Evolutionary conservation across 2,888 invertebrate genomes (phyloP).

Genomic region (Blastobasis adustella): DNA sequence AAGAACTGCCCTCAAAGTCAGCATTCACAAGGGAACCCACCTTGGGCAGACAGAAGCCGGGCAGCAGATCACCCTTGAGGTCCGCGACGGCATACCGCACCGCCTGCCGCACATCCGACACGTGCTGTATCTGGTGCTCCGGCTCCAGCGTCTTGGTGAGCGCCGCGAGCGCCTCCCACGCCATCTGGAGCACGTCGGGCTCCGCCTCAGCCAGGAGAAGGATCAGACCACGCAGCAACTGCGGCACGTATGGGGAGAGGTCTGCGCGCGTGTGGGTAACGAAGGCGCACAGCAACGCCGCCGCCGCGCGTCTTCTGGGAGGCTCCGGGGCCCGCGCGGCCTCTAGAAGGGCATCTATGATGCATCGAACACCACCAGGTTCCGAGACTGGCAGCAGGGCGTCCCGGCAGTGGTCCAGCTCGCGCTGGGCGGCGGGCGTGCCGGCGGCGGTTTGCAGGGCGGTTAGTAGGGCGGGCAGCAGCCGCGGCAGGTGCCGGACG

Average conservation of each 20-base stretch:
- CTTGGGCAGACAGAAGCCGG: conserved; percentile 95
- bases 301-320: conserved; percentile 84
- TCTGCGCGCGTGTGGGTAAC: conserved; percentile 92
- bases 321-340: conserved; percentile 81
- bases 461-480: conserved; percentile 91
- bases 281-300: conserved; percentile 91
- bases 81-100: conserved; percentile 93
- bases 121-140: conserved; percentile 88
- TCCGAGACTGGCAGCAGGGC: conserved; percentile 94
- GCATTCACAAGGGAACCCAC: too few relatives aligned
- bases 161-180: conserved; percentile 93
- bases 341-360: conserved; percentile 90
- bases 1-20: too few relatives aligned
- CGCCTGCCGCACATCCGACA: conserved; percentile 93
- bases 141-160: conserved; percentile 92
- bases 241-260: conserved; percentile 90
- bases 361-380: conserved; percentile 88
- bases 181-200: conserved; percentile 81
- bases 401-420: conserved; percentile 93
- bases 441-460: conserved; percentile 83
- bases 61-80: conserved; percentile 85
- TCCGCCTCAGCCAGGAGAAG: conserved; percentile 87
- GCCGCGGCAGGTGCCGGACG: conserved; percentile 91
- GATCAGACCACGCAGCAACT: conserved; percentile 90
- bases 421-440: conserved; percentile 78